Conservation (phyloP, 2,797 vertebrate species). For the Notoglanidium macrostoma region DNA sequence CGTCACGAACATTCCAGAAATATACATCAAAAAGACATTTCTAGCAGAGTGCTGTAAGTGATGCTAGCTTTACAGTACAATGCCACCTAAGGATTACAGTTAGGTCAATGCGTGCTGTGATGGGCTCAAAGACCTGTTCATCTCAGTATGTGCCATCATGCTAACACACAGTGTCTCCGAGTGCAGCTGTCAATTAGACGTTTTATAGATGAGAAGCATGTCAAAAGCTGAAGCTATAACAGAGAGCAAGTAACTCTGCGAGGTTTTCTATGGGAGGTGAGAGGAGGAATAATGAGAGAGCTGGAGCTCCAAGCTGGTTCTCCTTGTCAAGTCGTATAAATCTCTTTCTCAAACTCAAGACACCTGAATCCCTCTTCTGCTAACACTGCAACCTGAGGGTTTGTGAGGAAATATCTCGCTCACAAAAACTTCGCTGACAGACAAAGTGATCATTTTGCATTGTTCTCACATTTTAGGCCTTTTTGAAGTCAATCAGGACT, state of each 20-base stretch:
- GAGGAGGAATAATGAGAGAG: slow-evolving; percentile 27
- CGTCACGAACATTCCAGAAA: neutral
- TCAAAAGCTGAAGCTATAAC: slow-evolving; percentile 40
- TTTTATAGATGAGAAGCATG: slow-evolving; percentile 45
- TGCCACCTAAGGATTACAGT: slow-evolving; percentile 5
- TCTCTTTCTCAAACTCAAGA: slow-evolving; percentile 40
- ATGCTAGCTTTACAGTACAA: neutral
- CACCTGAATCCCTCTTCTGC: slow-evolving; percentile 48
- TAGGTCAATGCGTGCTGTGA: slow-evolving; percentile 6
- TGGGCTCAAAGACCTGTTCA: slow-evolving; percentile 40
- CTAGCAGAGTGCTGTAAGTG: slow-evolving; percentile 5
- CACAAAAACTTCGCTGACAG: slow-evolving; percentile 42
- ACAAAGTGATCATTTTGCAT: slow-evolving; percentile 46
- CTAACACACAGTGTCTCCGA: slow-evolving; percentile 10
- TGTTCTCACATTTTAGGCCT: slow-evolving; percentile 44
- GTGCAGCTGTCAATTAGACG: slow-evolving; percentile 38
- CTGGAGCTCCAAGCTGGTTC: slow-evolving; percentile 29
- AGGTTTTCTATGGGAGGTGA: slow-evolving; percentile 26
- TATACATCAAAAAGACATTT: slow-evolving; percentile 5
- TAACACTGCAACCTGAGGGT: slow-evolving; percentile 38
- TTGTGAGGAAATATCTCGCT: slow-evolving; percentile 31
- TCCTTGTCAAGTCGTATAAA: slow-evolving; percentile 51
- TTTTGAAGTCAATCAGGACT: slow-evolving; percentile 49
- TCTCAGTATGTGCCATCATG: slow-evolving; percentile 33
- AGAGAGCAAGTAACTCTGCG: slow-evolving; percentile 25